Percentiles rank a stretch among this genome's conserved stretches.
These are phyloP conservation scores for Hoplias malabaricus DNA, from an alignment of 2,113 vertebrate genomes.

Conservation along the genomic window DNA sequence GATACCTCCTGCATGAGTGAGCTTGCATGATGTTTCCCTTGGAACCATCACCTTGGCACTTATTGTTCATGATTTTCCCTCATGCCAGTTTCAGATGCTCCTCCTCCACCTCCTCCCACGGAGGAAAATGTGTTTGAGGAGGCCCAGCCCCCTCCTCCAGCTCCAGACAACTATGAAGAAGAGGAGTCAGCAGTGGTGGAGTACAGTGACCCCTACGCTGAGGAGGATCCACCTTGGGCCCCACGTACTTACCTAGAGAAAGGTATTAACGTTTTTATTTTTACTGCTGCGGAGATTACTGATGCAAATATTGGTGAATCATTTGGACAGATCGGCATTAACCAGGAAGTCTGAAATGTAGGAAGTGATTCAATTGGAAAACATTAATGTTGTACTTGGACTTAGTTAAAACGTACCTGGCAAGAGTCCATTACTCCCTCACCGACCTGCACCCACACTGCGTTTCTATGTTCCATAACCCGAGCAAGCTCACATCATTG, in stretches of 20 bases:
- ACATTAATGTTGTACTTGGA: too few relatives aligned
- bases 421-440: too few relatives aligned
- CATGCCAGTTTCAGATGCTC: conserved; percentile 84
- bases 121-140: conserved; percentile 83
- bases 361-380: too few relatives aligned
- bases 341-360: too few relatives aligned
- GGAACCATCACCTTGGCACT: background rate
- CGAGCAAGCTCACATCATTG: too few relatives aligned
- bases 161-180: conserved; percentile 87
- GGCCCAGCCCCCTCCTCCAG: conserved; percentile 75
- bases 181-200: conserved; percentile 91
- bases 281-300: too few relatives aligned
- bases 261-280: too few relatives aligned
- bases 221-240: conserved; percentile 94
- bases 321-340: too few relatives aligned
- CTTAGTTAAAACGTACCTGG: too few relatives aligned
- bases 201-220: conserved; percentile 92
- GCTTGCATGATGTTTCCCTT: conserved; percentile 9
- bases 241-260: conserved; percentile 89
- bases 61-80: background rate
- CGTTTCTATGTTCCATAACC: too few relatives aligned
- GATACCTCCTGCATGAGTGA: conserved; percentile 11
- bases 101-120: conserved; percentile 77
- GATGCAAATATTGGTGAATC: too few relatives aligned
- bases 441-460: too few relatives aligned